Evolutionary conservation across 2,797 vertebrate species (phyloP), one percentile per base, ranked within the genome.

Genomic region (Phrynocephalus vlangalii): DNA sequence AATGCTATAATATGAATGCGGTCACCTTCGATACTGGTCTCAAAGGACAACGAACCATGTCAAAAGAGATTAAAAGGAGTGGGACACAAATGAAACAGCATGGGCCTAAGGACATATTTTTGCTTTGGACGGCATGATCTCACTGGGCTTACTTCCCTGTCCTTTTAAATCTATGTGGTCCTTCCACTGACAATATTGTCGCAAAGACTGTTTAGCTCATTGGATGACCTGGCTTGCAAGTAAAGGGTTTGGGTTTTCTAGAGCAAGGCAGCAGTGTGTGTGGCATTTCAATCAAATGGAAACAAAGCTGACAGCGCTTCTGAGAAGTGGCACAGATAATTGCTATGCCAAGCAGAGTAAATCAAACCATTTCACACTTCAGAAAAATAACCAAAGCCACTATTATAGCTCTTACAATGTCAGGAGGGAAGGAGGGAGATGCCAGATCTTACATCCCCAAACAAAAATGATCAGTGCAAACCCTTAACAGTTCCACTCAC

Each of bases 251-350:
- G 92, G 90, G 82, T 89, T 93, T 93, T 92, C 93, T 90, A 90
- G 76, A 94, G 38, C 88, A 88, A 90, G 91, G 90, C 86, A 92
- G 91, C 94, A 91, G 82, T 26, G 88, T 0, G 0, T 91, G 92
- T 92, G 93, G 93, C 92, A 93, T 94, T 94, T 93, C 88, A 91
- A 85, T 88, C 83, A 44, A 88, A 84, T 30, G 48, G 91, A 85
- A 91, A 92, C 90, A 91, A 93, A 91, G 92, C 71, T 91, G 91
- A 94, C 82, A 87, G 82, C 83, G 84, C 82, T 73, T 24, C 82
- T 81, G 70, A 90, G 91, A 92, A 90, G 73, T 0, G 38, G 2
- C 79, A 80, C 28, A 82, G 72, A 90, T 89, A 92, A 95, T 85
- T 89, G 75, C 89, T 85, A 70, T n/a, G 84, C 83, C 91, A 93